Evolutionary conservation across 2,797 vertebrate genomes (phyloP).

Genomic region (Valencia hispanica): DNA sequence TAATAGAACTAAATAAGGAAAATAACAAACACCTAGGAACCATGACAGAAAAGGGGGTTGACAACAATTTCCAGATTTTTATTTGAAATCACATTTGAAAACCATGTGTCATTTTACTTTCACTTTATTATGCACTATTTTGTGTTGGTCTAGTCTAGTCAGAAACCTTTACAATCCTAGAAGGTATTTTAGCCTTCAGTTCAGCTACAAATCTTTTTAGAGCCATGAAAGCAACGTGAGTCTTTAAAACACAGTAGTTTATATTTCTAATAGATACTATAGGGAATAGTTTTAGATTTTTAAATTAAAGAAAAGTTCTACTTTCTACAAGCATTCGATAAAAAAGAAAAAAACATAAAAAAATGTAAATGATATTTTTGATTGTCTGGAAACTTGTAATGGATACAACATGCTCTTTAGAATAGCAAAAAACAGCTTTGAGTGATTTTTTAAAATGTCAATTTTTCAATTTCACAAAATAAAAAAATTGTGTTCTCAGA

Average conservation of each 20-base stretch:
- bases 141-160: not conserved
- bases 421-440: not conserved
- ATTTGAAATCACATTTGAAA: not conserved
- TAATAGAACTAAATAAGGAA: no score
- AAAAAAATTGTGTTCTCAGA: constrained; percentile 12
- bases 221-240: not conserved
- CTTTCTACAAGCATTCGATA: no score
- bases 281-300: not conserved
- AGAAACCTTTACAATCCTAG: not conserved
- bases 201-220: not conserved
- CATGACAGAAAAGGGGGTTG: not conserved
- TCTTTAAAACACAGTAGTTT: not conserved
- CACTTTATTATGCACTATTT: not conserved
- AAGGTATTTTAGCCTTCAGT: not conserved
- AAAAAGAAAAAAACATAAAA: no score
- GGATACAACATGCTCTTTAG: not conserved
- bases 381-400: not conserved
- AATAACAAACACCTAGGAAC: no score
- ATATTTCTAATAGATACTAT: not conserved
- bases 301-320: no score
- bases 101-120: not conserved
- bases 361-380: not conserved
- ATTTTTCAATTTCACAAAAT: constrained; percentile 8
- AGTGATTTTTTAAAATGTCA: not conserved
- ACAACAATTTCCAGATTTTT: not conserved